Conservation (phyloP, 2,113 vertebrate genomes). For the Dascyllus trimaculatus region DNA sequence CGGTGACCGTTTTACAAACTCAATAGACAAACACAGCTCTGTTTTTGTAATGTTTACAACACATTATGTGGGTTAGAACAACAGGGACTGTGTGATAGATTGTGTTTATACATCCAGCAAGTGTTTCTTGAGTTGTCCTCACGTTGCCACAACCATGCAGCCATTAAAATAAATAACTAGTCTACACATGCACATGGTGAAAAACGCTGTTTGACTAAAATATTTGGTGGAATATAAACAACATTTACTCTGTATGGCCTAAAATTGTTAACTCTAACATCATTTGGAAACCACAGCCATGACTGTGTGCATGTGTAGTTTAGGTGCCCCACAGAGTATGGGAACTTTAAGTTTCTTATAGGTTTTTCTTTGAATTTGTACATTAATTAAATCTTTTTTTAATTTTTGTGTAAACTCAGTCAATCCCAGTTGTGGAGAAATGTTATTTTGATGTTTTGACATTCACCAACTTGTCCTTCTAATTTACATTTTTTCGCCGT, state of each 20-base stretch:
- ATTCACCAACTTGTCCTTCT: too few relatives aligned
- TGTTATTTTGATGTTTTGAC: too few relatives aligned
- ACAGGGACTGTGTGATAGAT: conserved; percentile 32
- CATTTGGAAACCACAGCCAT: not conserved
- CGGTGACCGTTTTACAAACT: conserved; percentile 20
- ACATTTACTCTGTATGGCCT: not conserved
- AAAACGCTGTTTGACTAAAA: not conserved
- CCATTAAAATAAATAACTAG: conserved; percentile 3
- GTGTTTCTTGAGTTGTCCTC: conserved; percentile 26
- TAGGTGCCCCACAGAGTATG: too few relatives aligned
- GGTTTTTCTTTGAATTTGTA: too few relatives aligned
- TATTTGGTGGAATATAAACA: not conserved
- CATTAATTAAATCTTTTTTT: too few relatives aligned
- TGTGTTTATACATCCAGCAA: conserved; percentile 7
- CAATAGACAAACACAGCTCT: conserved; percentile 9
- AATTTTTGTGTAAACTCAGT: too few relatives aligned
- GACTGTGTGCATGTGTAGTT: too few relatives aligned
- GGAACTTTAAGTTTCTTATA: too few relatives aligned
- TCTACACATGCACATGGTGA: not conserved
- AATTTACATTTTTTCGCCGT: not conserved
- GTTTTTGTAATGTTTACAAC: conserved; percentile 46
- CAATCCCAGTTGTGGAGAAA: too few relatives aligned
- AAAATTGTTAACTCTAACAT: not conserved
- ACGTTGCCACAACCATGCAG: not conserved
- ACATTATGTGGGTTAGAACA: conserved; percentile 61